These are phyloP conservation scores for Hydrozoanthus tunicans DNA, from an alignment of 64 coral and sea anemone genomes.

Conservation along the genomic window DNA sequence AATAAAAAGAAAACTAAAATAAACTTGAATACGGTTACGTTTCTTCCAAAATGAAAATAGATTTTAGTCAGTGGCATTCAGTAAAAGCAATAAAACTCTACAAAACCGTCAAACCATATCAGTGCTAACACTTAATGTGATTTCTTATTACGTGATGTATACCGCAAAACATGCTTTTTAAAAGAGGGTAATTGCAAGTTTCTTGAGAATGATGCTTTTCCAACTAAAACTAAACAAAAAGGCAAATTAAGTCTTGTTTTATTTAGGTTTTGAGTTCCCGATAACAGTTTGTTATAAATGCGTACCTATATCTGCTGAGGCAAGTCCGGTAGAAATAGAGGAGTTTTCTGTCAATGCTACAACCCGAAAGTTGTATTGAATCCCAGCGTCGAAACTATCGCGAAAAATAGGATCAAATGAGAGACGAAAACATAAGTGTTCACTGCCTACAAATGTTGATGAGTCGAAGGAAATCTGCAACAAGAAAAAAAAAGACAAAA, in stretches of 20 bases:
- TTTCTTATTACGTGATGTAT: too few relatives aligned
- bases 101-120: too few relatives aligned
- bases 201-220: too few relatives aligned
- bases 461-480: constrained; percentile 18
- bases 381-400: neutral
- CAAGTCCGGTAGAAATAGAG: constrained; percentile 1
- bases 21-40: too few relatives aligned
- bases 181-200: too few relatives aligned
- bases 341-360: constrained; percentile 40
- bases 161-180: too few relatives aligned
- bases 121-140: too few relatives aligned
- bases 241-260: neutral
- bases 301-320: constrained; percentile 20
- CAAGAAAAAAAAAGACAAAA: neutral
- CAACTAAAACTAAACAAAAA: neutral
- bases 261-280: neutral
- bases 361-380: constrained; percentile 40
- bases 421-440: neutral
- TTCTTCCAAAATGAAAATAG: too few relatives aligned
- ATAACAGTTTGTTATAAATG: neutral
- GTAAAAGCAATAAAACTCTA: too few relatives aligned
- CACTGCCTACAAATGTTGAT: neutral
- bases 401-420: neutral
- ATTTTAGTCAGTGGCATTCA: too few relatives aligned
- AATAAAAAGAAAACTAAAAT: too few relatives aligned